Percentiles rank a stretch among this genome's conserved stretches.
phyloP scores from a whole-genome alignment of 2,888 invertebrate genomes.

The Digitonthophagus gazella region DNA sequence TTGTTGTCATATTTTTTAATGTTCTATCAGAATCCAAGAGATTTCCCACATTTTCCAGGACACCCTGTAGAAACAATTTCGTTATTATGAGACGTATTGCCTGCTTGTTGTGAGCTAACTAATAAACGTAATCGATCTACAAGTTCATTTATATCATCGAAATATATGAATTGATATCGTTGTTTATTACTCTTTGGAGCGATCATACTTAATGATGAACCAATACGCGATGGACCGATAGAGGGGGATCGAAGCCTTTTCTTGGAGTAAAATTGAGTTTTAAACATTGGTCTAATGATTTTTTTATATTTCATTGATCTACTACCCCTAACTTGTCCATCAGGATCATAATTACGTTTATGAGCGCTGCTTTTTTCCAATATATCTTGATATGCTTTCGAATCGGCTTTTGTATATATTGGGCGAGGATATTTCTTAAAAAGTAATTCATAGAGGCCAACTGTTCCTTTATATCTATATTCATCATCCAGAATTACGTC shows the following conservation, averaged over 20 bases:
- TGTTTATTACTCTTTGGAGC: not conserved
- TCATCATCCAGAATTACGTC: constrained; percentile 12
- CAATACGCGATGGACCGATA: no score
- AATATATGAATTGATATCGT: not conserved
- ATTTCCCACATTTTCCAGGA: no score
- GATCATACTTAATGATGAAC: not conserved
- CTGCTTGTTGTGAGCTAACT: not conserved
- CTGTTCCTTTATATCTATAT: constrained; percentile 19
- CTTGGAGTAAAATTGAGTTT: no score
- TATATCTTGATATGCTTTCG: constrained; percentile 22
- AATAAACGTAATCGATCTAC: constrained; percentile 21
- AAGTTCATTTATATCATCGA: constrained; percentile 19
- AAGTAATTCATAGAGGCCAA: constrained; percentile 26
- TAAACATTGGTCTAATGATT: constrained; percentile 18
- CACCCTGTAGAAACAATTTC: constrained; percentile 22
- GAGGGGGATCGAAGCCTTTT: no score
- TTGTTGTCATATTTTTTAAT: no score
- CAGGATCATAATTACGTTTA: not conserved
- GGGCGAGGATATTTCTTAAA: constrained; percentile 24
- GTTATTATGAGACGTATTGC: constrained; percentile 18
- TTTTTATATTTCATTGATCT: not conserved
- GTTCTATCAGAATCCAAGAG: no score
- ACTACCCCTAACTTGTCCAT: constrained; percentile 2
- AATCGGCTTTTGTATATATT: constrained; percentile 18
- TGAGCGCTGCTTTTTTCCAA: constrained; percentile 4